A percentile compares a stretch with the other conserved stretches of the same genome.
These are phyloP conservation scores for Lottia scabra DNA, from an alignment of 2,888 invertebrate genomes.

Conservation along the genomic window DNA sequence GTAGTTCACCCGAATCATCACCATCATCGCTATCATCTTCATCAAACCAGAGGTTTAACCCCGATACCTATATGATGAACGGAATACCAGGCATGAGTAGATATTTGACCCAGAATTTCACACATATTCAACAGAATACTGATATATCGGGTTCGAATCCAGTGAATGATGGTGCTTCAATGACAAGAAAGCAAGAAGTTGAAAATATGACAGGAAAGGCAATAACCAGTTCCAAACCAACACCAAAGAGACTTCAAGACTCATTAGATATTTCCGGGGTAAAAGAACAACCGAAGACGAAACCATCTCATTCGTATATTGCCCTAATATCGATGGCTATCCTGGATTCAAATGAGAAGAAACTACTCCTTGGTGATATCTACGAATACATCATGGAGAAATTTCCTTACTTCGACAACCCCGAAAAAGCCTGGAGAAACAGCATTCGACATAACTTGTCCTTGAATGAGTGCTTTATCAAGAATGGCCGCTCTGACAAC, in stretches of 20 bases:
- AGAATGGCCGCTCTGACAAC: conserved; percentile 73
- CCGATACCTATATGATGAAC: no score
- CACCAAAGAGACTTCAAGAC: no score
- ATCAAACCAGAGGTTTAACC: neutral
- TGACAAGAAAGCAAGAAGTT: no score
- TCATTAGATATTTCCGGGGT: neutral
- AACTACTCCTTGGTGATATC: conserved; percentile 64
- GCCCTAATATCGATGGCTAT: conserved; percentile 67
- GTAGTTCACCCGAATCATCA: neutral
- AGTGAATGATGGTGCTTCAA: no score
- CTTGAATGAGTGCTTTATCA: conserved; percentile 66
- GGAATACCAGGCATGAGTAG: no score
- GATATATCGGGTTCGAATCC: no score
- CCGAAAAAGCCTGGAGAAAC: conserved; percentile 65
- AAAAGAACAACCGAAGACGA: conserved; percentile 13
- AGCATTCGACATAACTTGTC: conserved; percentile 65
- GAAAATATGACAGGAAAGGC: no score
- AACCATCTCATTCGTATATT: conserved; percentile 64
- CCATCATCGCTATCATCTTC: neutral
- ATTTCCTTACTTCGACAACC: conserved; percentile 61
- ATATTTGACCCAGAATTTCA: no score
- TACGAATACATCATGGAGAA: conserved; percentile 64
- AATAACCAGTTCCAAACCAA: no score
- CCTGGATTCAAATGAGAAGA: conserved; percentile 54
- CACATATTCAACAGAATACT: neutral